Evolutionary conservation across 2,888 invertebrate genomes (phyloP).

Genomic region (Thecocarcelia acutangulata): DNA sequence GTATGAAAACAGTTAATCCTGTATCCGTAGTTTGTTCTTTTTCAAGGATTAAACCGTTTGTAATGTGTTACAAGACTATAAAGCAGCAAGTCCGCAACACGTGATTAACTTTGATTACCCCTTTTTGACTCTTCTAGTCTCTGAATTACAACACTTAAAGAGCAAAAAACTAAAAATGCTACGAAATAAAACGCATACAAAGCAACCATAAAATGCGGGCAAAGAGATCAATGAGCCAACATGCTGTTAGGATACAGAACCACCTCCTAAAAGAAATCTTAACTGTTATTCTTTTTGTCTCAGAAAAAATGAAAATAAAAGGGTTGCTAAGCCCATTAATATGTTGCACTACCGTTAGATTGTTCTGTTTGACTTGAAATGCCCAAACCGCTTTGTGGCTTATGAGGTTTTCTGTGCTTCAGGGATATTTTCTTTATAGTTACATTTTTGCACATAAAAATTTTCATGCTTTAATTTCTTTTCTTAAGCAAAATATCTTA

Average conservation of each 20-base stretch:
- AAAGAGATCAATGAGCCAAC: slow-evolving; percentile 12
- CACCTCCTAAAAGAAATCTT: slow-evolving; percentile 22
- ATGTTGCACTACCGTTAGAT: slow-evolving; percentile 71
- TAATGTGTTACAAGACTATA: slow-evolving; percentile 59
- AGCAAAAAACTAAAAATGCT: neutral
- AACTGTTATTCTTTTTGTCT: slow-evolving; percentile 7
- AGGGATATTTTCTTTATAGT: slow-evolving; percentile 12
- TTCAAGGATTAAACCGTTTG: slow-evolving; percentile 57
- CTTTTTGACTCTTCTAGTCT: slow-evolving; percentile 65
- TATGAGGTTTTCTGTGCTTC: slow-evolving; percentile 55
- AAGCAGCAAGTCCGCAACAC: slow-evolving; percentile 68
- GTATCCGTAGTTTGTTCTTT: slow-evolving; percentile 26
- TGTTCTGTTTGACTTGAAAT: slow-evolving; percentile 9
- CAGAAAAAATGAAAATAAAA: slow-evolving; percentile 44
- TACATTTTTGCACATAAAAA: neutral
- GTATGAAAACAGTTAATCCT: slow-evolving; percentile 50
- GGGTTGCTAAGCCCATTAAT: slow-evolving; percentile 78
- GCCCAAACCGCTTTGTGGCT: slow-evolving; percentile 67
- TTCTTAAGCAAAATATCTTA: slow-evolving; percentile 34
- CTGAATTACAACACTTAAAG: neutral
- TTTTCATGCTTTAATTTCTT: slow-evolving; percentile 66
- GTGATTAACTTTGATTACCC: slow-evolving; percentile 67
- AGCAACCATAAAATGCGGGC: neutral
- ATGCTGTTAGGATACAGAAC: slow-evolving; percentile 5
- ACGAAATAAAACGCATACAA: neutral